A percentile compares a stretch with the other conserved stretches of the same genome.
Evolutionary conservation across 2,797 vertebrate genomes (phyloP).

Genomic region (Miichthys miiuy): DNA sequence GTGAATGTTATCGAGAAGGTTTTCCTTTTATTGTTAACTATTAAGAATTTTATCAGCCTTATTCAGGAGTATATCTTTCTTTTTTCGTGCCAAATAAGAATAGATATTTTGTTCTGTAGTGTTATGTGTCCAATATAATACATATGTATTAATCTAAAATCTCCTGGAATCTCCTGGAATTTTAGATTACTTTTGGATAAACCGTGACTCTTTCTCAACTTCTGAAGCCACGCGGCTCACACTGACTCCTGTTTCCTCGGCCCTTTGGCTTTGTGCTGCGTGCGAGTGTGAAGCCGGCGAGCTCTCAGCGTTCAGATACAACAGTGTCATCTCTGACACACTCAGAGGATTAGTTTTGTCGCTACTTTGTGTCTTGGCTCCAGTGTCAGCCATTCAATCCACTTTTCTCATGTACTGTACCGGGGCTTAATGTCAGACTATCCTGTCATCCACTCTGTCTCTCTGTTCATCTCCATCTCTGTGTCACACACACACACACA

Average conservation of each 20-base stretch:
- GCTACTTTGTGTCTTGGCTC: conserved; percentile 78
- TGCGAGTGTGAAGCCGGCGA: conserved; percentile 28
- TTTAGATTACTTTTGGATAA: neutral
- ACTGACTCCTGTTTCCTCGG: conserved; percentile 15
- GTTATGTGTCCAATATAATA: neutral
- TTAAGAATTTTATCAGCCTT: neutral
- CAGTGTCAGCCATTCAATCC: conserved; percentile 78
- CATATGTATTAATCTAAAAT: neutral
- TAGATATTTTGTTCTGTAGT: neutral
- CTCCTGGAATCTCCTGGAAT: neutral
- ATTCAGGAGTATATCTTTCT: neutral
- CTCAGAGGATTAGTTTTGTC: conserved; percentile 81
- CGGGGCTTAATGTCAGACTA: conserved; percentile 77
- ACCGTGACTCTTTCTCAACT: neutral
- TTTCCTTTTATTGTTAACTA: neutral
- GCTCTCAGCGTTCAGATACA: conserved; percentile 43
- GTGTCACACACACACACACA: conserved; percentile 25
- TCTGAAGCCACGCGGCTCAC: neutral
- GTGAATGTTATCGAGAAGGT: neutral
- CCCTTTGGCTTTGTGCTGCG: conserved; percentile 55
- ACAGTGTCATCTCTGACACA: conserved; percentile 71
- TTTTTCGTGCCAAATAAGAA: neutral
- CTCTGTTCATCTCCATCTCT: conserved; percentile 53
- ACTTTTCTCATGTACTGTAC: conserved; percentile 75
- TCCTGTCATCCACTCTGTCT: conserved; percentile 75